Evolutionary conservation across 2,888 invertebrate species (phyloP).

Genomic region (Leucophenga maculata): DNA sequence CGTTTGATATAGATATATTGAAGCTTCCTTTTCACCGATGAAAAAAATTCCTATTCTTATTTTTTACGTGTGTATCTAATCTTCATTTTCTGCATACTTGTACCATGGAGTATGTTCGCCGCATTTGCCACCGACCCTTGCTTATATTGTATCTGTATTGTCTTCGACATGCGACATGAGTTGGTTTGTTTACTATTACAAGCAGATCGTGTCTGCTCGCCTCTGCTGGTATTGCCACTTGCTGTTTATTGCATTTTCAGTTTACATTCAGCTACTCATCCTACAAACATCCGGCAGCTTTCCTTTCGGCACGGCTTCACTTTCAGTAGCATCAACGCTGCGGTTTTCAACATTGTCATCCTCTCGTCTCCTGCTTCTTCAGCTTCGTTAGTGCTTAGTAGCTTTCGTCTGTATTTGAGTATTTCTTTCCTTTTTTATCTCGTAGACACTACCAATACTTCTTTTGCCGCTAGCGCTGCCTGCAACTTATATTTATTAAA

Average conservation of each 20-base stretch:
- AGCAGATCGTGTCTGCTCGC: neutral
- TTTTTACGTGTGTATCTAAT: neutral
- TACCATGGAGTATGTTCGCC: neutral
- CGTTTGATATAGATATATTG: too few species aligned
- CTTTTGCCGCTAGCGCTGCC: conserved; percentile 41
- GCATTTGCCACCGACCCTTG: conserved; percentile 45
- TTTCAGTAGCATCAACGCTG: conserved; percentile 37
- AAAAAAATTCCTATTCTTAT: neutral
- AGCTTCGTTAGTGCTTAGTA: conserved; percentile 20
- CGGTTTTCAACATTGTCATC: conserved; percentile 47
- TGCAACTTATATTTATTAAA: conserved; percentile 69
- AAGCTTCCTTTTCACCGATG: too few species aligned
- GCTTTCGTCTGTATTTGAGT: neutral
- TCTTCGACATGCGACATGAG: conserved; percentile 2
- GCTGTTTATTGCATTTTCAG: conserved; percentile 61
- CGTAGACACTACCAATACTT: neutral
- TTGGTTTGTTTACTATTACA: neutral
- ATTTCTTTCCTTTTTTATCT: neutral
- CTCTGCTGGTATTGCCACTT: conserved; percentile 45
- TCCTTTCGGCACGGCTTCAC: neutral
- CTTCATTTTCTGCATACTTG: neutral
- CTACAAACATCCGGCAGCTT: conserved; percentile 23
- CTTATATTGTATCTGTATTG: conserved; percentile 58
- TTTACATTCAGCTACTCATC: conserved; percentile 38
- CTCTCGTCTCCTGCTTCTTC: conserved; percentile 40